Evolutionary conservation across 2,797 vertebrate genomes (phyloP), one percentile per base, ranked within the genome.

Genomic region (Choloepus didactylus): DNA sequence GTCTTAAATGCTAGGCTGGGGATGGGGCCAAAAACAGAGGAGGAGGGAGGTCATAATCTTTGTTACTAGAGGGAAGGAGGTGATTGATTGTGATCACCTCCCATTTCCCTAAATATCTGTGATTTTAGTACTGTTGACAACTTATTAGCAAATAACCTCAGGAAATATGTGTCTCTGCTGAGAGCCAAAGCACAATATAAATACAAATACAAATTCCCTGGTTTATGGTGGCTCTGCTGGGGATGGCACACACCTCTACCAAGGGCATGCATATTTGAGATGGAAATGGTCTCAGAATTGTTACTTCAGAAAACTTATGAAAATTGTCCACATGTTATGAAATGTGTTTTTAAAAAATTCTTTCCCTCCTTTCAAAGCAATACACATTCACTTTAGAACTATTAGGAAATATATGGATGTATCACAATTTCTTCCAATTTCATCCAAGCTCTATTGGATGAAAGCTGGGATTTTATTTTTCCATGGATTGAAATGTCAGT

Each of bases 301-400:
- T 16, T 27, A 31, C 16, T 70, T 67, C 60, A 76, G 73, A n/a
- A 89, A 70, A 9, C 87, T 83, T 79, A 44, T 2, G 16, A 46
- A 73, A 92, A 72, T 0, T 31, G 23, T 25, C n/a, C 54, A 66
- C 23, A 2, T 49, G 54, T 51, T 56, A 91, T 60, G 15, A 80
- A 81, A 60, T 31, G 16, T 25, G 4, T 54, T 87, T 77, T 66
- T 7, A 56, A 72, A 64, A 91, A 87, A 84, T 15, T 76, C n/a
- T 27, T 54, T 64, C 60, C 21, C 12, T 79, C 72, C 64, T 73
- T 88, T 83, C 19, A 88, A 89, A 70, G 60, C 54, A 76, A 25
- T 73, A n/a, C 5, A 56, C 44, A 79, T 25, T 38, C 82, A 77
- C 21, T 72, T 92, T 31, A 77, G 49, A 62, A 86, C 77, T 89